A percentile compares a stretch with the other conserved stretches of the same genome.
These are phyloP conservation scores for Platysteira castanea DNA, from an alignment of 2,113 vertebrate genomes.

Conservation along the genomic window DNA sequence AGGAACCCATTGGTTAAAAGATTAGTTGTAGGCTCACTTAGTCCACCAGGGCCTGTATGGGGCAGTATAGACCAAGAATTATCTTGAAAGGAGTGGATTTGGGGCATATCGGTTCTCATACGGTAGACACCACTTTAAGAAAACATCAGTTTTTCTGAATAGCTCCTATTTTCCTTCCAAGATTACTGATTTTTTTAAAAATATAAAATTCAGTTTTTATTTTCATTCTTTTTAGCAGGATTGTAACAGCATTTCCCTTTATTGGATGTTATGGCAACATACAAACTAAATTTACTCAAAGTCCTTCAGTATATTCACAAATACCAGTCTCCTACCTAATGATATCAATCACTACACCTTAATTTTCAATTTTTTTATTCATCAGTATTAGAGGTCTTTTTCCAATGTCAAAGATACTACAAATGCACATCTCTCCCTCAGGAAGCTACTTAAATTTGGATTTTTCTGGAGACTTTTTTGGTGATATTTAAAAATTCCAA, in stretches of 20 bases:
- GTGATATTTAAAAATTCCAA: background rate
- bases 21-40: background rate
- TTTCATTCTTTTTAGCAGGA: background rate
- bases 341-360: background rate
- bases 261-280: background rate
- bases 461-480: background rate
- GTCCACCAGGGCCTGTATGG: background rate
- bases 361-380: background rate
- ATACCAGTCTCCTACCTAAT: background rate
- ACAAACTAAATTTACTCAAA: background rate
- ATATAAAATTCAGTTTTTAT: background rate
- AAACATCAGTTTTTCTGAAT: background rate
- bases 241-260: background rate
- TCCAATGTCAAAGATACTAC: background rate
- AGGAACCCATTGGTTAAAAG: background rate
- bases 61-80: conserved; percentile 37
- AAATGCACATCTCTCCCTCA: fast-evolving
- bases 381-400: background rate
- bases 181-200: background rate
- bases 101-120: background rate
- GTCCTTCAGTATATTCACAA: background rate
- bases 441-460: background rate
- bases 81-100: background rate
- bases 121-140: background rate
- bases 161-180: background rate